Base-by-base conservation (phyloP, 2,888 invertebrate species). In the Chrysomela aeneicollis region DNA sequence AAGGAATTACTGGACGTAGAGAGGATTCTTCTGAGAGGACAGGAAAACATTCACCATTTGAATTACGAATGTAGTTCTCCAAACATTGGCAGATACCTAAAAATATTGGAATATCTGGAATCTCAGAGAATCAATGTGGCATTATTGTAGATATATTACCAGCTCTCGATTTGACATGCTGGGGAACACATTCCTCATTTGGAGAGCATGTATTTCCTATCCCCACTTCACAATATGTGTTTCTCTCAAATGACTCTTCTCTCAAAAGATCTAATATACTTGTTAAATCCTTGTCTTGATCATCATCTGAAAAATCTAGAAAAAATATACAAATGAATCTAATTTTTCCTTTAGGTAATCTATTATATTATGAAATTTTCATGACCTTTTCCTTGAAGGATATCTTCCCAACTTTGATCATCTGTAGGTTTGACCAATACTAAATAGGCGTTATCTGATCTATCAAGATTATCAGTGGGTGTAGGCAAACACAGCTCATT, bases 401-500 rank as follows among this genome's bases (percentile, higher is more conserved):
- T 77, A 57, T 85, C 84, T 17, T 73, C 79, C 87, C 87, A 87
- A 17, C 74, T 78, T 62, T 82, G 87, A 63, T 83, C 88, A 78
- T 86, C 86, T 12, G 51, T 86, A 82, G 93, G 92, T 79, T 89
- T 89, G 0, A 94, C 92, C 37, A 93, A 82, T 49, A 93, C 90
- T 92, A 94, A 92, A 62, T 87, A 88, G 0, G 92, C 87, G 74
- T 89, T 88, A 37, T 87, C 86, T 8, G 86, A 85, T 62, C 81
- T 81, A 21, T 81, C 80, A 71, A 87, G 84, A 70, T 89, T 89
- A 8, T 84, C 81, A 49, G 88, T 86, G 50, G 86, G 84, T 17
- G 89, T 84, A 0, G 93, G 93, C 68, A 90, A 76, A 75, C 93
- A 94, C 30, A 89, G 82, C 76, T 91, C 90, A 76, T 92, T 89